Conservation (phyloP, 1,140 invertebrate species). For the Zophobas morio region DNA sequence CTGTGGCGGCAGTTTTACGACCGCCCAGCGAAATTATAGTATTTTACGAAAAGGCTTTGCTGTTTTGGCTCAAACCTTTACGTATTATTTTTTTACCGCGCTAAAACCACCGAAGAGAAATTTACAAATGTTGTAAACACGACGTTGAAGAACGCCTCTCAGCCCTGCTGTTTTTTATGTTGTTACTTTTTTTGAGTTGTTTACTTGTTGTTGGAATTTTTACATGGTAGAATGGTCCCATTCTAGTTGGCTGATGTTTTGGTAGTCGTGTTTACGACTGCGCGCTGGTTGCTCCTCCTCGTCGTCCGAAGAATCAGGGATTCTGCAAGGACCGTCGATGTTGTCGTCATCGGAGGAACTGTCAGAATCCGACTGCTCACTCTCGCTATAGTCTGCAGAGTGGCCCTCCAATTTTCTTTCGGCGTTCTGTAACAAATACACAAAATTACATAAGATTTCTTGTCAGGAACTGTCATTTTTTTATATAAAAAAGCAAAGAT, state of each 20-base stretch:
- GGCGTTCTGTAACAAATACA: conserved; percentile 60
- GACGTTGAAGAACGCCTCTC: conserved; percentile 10
- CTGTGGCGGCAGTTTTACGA: conserved; percentile 11
- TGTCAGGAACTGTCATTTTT: neutral
- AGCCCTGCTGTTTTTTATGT: conserved; percentile 13
- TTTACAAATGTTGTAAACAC: conserved; percentile 9
- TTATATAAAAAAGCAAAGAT: too few species aligned
- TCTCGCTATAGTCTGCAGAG: conserved; percentile 68
- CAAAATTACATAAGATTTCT: neutral
- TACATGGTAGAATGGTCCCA: conserved; percentile 82
- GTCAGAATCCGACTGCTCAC: conserved; percentile 80
- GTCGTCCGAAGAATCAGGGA: conserved; percentile 74
- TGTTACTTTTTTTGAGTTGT: conserved; percentile 15
- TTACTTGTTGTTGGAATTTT: conserved; percentile 53
- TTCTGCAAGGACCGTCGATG: conserved; percentile 64
- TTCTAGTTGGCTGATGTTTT: conserved; percentile 79
- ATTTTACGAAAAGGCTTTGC: conserved; percentile 32
- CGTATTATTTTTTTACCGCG: neutral
- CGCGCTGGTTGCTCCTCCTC: conserved; percentile 76
- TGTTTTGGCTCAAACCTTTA: conserved; percentile 9
- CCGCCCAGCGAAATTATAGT: conserved; percentile 17
- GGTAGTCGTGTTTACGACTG: conserved; percentile 73
- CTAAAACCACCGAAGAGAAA: neutral
- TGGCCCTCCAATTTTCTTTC: conserved; percentile 65
- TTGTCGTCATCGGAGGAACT: conserved; percentile 79